Conservation (phyloP, 1,140 invertebrate genomes). For the Atopsyche davidsoni region DNA sequence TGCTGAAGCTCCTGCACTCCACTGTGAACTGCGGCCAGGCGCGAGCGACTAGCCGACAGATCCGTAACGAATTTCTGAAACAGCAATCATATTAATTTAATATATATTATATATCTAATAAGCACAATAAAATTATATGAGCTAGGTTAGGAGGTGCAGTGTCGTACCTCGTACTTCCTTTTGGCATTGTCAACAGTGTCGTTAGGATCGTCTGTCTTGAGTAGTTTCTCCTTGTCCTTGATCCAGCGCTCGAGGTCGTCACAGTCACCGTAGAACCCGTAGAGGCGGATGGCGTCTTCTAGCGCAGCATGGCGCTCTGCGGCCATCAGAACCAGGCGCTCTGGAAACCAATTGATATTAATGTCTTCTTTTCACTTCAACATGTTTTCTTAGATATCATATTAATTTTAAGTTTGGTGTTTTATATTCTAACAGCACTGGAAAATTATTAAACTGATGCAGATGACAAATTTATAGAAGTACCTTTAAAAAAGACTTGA, state of each 20-base stretch:
- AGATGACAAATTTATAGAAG: too few relatives aligned
- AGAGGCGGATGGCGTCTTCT: constrained; percentile 88
- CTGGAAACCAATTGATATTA: too few relatives aligned
- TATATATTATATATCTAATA: constrained; percentile 13
- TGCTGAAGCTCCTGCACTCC: constrained; percentile 81
- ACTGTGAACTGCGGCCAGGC: constrained; percentile 82
- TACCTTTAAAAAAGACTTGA: background rate
- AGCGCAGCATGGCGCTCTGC: constrained; percentile 71
- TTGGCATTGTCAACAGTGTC: constrained; percentile 92
- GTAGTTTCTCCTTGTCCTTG: constrained; percentile 86
- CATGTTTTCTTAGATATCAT: too few relatives aligned
- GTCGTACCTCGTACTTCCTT: constrained; percentile 81
- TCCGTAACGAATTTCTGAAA: constrained; percentile 90
- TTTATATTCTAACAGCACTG: too few relatives aligned
- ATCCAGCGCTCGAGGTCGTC: constrained; percentile 98
- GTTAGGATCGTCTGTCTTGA: constrained; percentile 74
- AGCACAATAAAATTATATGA: constrained; percentile 7
- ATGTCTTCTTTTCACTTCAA: too few relatives aligned
- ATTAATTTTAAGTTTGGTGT: too few relatives aligned
- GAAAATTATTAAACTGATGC: too few relatives aligned
- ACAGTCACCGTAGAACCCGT: constrained; percentile 94
- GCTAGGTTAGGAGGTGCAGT: background rate
- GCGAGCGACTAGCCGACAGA: constrained; percentile 83
- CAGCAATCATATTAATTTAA: constrained; percentile 18
- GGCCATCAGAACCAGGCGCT: constrained; percentile 74